Conservation (phyloP, 2,797 vertebrate species). For the Danio jaintianensis region DNA sequence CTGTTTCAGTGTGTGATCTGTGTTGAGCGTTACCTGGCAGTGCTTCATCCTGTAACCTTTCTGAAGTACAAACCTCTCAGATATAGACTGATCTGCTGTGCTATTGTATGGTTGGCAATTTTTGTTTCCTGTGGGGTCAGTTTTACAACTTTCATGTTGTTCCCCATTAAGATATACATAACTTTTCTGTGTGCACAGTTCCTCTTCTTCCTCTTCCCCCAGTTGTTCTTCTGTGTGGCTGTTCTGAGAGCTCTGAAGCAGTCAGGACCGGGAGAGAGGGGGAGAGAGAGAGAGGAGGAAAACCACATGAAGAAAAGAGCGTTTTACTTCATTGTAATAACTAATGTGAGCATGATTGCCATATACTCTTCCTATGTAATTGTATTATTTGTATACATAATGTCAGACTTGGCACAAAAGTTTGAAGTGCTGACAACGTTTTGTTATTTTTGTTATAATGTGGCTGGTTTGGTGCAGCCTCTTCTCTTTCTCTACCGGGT, state of each 20-base stretch:
- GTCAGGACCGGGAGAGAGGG: neutral
- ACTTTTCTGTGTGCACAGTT: neutral
- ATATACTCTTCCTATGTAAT: neutral
- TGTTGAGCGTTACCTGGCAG: conserved; percentile 49
- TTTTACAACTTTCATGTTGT: neutral
- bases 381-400: neutral
- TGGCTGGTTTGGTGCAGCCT: neutral
- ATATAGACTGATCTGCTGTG: conserved; percentile 49
- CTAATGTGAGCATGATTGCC: neutral
- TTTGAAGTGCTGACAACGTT: neutral
- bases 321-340: neutral
- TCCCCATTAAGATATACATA: neutral
- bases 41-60: conserved; percentile 52
- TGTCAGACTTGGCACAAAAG: neutral
- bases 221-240: neutral
- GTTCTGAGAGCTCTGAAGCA: conserved; percentile 15
- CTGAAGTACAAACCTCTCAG: conserved; percentile 47
- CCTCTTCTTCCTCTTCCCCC: neutral
- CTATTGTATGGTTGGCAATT: conserved; percentile 26
- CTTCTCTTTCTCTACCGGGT: neutral
- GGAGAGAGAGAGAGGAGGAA: neutral
- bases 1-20: conserved; percentile 44
- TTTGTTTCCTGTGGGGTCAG: neutral
- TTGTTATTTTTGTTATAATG: neutral
- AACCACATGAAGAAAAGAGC: neutral